Evolutionary conservation across 2,113 vertebrate genomes (phyloP).

Genomic region (Lucifuga dentata): DNA sequence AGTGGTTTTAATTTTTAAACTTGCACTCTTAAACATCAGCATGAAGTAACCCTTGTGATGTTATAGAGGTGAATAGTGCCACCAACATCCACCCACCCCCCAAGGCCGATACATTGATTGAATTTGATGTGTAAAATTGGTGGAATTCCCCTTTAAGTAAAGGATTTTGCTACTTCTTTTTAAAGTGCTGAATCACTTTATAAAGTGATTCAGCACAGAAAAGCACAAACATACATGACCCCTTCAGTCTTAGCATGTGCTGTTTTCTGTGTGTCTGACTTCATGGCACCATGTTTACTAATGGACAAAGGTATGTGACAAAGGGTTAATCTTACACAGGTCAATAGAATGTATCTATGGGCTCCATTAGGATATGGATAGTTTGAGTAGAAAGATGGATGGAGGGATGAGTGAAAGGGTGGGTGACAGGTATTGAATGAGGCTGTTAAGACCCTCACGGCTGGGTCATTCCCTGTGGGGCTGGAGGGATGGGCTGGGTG

Average conservation of each 20-base stretch:
- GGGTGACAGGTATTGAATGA: slow-evolving; percentile 58
- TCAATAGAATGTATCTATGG: slow-evolving; percentile 3
- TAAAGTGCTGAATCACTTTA: background rate
- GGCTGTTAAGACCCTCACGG: slow-evolving; percentile 13
- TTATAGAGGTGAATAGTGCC: no score
- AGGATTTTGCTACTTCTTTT: no score
- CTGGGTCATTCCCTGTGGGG: slow-evolving; percentile 52
- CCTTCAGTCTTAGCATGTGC: background rate
- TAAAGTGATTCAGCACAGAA: background rate
- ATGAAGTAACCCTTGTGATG: no score
- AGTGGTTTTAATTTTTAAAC: no score
- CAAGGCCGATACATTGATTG: no score
- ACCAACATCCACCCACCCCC: no score
- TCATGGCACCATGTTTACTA: background rate
- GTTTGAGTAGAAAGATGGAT: slow-evolving; percentile 23
- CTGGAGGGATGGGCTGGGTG: background rate
- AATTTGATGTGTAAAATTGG: no score
- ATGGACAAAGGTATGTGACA: background rate
- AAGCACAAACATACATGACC: background rate
- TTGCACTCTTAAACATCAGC: no score
- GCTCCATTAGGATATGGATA: slow-evolving; percentile 29
- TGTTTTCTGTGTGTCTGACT: background rate
- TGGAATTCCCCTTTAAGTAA: no score
- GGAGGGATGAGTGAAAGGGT: slow-evolving; percentile 17
- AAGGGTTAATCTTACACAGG: background rate